Evolutionary conservation across 2,888 invertebrate species (phyloP).

Genomic region (Hecatera dysodea): DNA sequence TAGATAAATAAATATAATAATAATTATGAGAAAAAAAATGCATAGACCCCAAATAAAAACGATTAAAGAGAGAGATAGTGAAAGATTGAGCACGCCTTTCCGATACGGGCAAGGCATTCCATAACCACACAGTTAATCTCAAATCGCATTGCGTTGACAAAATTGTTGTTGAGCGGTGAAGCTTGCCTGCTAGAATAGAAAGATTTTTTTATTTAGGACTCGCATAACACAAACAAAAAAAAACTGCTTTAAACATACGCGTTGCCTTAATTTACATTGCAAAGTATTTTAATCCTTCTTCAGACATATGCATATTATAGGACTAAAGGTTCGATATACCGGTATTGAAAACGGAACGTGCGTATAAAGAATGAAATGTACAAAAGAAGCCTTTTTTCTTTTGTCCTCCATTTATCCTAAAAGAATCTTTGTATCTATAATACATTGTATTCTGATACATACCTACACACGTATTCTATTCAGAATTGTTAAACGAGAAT

Average conservation of each 20-base stretch:
- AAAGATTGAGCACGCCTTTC: no score
- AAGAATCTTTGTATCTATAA: conserved; percentile 9
- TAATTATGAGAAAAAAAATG: no score
- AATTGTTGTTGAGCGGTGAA: neutral
- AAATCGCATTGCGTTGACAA: neutral
- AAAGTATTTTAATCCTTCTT: neutral
- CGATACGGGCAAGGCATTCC: no score
- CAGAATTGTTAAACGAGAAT: conserved; percentile 16
- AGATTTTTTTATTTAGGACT: no score
- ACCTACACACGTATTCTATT: conserved; percentile 27
- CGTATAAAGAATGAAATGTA: neutral
- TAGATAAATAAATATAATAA: no score
- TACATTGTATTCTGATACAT: conserved; percentile 19
- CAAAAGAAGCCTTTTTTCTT: neutral
- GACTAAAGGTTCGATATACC: neutral
- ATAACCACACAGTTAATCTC: neutral
- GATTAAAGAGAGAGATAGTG: no score
- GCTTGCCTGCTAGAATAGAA: neutral
- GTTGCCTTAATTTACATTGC: neutral
- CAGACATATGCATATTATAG: neutral
- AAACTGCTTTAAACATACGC: no score
- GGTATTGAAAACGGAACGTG: neutral
- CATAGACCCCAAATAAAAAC: no score
- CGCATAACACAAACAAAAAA: no score
- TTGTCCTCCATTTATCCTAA: neutral